Base-by-base conservation (phyloP, 2,113 vertebrate species). In the Eonycteris spelaea region DNA sequence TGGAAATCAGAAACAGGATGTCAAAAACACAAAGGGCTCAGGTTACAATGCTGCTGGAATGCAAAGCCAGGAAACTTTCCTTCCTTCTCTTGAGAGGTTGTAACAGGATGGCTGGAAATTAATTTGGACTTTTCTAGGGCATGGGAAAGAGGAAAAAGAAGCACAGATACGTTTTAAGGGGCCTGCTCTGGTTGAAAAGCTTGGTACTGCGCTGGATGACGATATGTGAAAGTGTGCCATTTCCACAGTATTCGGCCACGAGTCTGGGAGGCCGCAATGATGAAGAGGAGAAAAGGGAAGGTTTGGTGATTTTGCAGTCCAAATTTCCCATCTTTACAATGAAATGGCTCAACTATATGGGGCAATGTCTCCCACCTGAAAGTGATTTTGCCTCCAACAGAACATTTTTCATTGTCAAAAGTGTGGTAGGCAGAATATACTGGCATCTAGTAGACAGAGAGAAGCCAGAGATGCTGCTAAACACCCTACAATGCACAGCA, bases 1-100 rank as follows among this genome's bases (percentile, higher is more conserved):
- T 0, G 1, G 73, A 10, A 1, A 59, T 93, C 57, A 70, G 85
- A 96, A 96, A 93, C 95, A 92, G 95, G 67, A 83, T 55, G 79
- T 68, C 63, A 75, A 55, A 59, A 55, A 43, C 40, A 97, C 95
- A 92, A 94, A 92, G 63, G 55, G 75, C 70, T 97, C 78, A 48
- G 65, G 89, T 91, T 96, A 61, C 92, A 87, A 59, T 35, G 30
- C 73, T 70, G 55, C 63, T 91, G 83, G 79, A 96, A 89, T 35
- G 87, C 78, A 73, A 61, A 86, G 26, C 59, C n/a, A 78, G 74
- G 68, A 94, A 87, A 57, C 77, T 26, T 21, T 67, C 40, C 73
- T 80, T 84, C n/a, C 57, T 86, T 84, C 82, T 85, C 51, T 86
- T 14, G 26, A 78, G 86, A 94, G 67, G 18, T 38, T 14, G 26